These are phyloP conservation scores for Eleutherodactylus coqui DNA, from an alignment of 2,797 vertebrate species.

Conservation along the genomic window DNA sequence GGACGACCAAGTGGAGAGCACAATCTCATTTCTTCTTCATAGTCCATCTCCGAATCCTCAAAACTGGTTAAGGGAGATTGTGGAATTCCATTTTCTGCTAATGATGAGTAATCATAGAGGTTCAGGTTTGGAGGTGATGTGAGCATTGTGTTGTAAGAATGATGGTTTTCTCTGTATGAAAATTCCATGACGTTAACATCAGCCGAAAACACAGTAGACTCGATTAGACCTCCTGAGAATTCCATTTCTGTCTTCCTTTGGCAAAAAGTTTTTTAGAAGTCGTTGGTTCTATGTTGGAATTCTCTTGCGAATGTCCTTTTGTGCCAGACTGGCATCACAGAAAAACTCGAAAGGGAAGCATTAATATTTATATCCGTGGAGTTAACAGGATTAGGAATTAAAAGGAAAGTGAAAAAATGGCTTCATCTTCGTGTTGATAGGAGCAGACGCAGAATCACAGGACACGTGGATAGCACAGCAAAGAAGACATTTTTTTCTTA, in stretches of 20 bases:
- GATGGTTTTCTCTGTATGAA: slow-evolving; percentile 63
- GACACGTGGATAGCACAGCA: slow-evolving; percentile 68
- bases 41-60: slow-evolving; percentile 65
- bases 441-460: slow-evolving; percentile 69
- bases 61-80: slow-evolving; percentile 64
- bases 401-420: slow-evolving; percentile 67
- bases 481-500: slow-evolving; percentile 65
- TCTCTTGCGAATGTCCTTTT: slow-evolving; percentile 62
- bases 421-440: slow-evolving; percentile 70
- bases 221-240: slow-evolving; percentile 72
- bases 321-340: slow-evolving; percentile 60
- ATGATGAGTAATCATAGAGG: slow-evolving; percentile 66
- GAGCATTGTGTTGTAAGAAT: not conserved
- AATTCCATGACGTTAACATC: slow-evolving; percentile 77
- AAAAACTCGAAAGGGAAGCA: not conserved
- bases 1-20: slow-evolving; percentile 74
- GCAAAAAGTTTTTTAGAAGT: not conserved
- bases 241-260: slow-evolving; percentile 68
- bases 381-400: slow-evolving; percentile 72
- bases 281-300: not conserved
- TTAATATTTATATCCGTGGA: slow-evolving; percentile 70
- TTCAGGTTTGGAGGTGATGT: slow-evolving; percentile 53
- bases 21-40: slow-evolving; percentile 60
- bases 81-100: slow-evolving; percentile 63
- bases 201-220: slow-evolving; percentile 74